Conservation (phyloP, 2,113 vertebrate species). For the Hydrochoerus hydrochaeris region DNA sequence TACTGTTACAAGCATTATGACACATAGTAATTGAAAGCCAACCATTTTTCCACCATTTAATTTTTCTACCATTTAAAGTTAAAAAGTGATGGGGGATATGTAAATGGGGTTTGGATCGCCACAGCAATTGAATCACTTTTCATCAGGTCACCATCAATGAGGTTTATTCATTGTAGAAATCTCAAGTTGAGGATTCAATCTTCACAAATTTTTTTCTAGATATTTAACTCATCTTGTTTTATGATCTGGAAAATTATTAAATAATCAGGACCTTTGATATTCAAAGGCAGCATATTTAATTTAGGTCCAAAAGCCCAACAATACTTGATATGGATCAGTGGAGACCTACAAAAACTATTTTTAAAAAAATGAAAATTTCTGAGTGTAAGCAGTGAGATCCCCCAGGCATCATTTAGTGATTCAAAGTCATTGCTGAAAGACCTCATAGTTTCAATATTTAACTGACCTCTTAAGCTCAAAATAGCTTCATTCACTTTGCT, state of each 20-base stretch:
- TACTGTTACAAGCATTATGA: conserved; percentile 12
- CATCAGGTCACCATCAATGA: no score
- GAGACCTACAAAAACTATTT: background rate
- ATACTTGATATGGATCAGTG: background rate
- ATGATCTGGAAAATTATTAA: background rate
- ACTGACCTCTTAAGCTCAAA: conserved; percentile 44
- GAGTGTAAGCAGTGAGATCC: background rate
- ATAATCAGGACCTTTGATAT: background rate
- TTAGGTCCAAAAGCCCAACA: background rate
- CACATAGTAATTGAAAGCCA: conserved; percentile 74
- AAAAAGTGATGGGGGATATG: conserved; percentile 64
- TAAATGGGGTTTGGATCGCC: conserved; percentile 56
- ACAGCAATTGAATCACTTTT: conserved; percentile 36
- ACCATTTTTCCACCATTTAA: conserved; percentile 58
- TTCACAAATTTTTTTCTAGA: background rate
- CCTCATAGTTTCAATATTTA: background rate
- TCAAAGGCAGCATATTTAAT: background rate
- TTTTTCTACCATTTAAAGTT: conserved; percentile 62
- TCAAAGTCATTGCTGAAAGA: conserved; percentile 15
- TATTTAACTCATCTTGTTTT: background rate
- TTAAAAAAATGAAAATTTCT: background rate
- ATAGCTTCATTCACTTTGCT: conserved; percentile 37
- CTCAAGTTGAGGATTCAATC: background rate
- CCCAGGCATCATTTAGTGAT: background rate
- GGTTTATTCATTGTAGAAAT: background rate